Evolutionary conservation across 1,140 invertebrate genomes (phyloP), one percentile per base, ranked within the genome.

Genomic region (Mactra quadrangularis): DNA sequence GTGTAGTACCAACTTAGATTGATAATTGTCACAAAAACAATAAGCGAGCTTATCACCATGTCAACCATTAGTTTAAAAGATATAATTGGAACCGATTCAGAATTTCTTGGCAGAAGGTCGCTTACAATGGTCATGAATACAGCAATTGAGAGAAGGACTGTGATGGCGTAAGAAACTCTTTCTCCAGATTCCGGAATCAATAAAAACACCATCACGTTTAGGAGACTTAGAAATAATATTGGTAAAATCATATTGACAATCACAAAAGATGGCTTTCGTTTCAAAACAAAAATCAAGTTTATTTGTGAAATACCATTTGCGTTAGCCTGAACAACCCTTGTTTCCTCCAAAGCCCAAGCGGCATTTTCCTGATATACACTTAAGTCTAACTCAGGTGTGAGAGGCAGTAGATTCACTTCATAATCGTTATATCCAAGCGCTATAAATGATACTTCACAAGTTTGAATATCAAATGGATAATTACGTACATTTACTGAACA

Each of bases 91-190:
- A 92, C 83, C 62, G 86, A 86, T 60, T 94, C 94, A 7, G 94
- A 94, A 3, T 94, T 95, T 85, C 94, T 93, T 17, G 94, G 94
- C 90, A 95, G 92, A 76, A 93, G 94, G 85, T 95, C 94, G 22
- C 94, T 93, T 38, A 95, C 94, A 70, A 94, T 93, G 59, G 94
- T 88, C 92, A 95, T 93, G 87, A 95, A 94, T 27, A 95, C 94
- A 62, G 93, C 93, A 85, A 95, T 94, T 7, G 94, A 93, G 17
- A 95, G 89, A 0, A 95, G 89, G 3, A 95, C 93, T 17, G 94
- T 94, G 31, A 95, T 90, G 29, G 94, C 94, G 25, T 95, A 92
- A 6, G 94, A 93, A 55, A 95, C 94, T 84, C 95, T 94, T 86
- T 95, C 94, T 1, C 94, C 94, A 17, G 93, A 93, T 82, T 95